Evolutionary conservation across 2,888 invertebrate species (phyloP), one percentile per base, ranked within the genome.

Genomic region (Epistrophella euchroma): DNA sequence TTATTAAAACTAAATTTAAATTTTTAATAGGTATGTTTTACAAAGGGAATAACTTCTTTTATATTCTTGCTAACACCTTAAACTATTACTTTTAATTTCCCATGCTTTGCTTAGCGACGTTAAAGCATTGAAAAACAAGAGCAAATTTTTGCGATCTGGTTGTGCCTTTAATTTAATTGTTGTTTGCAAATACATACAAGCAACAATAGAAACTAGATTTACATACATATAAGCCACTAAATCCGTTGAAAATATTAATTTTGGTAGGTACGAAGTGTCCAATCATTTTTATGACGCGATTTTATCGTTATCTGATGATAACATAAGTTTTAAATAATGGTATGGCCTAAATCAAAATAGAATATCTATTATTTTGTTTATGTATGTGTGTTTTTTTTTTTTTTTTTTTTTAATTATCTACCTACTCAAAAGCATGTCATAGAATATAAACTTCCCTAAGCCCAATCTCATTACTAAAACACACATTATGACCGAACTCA

Each of bases 301-400:
- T 56, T 11, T 22, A 64, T 52, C 15, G 55, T 55, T 79, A 72
- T 72, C 64, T 60, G 15, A 19, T 15, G 74, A 80, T 74, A 60
- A 50, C 28, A 40, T 9, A 79, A 19, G 37, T 32, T 32, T 15
- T 56, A 32, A 35, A 17, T 35, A 35, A 35, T 35, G 6, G 11
- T 35, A 56, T 2, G 19, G 9, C 56, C 32, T 56, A n/a, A n/a
- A 52, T 52, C 28, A 9, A 28, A 52, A 52, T 25, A 25, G 52
- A 52, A 25, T 25, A 52, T 28, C 25, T 3, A 3, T 3, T 25
- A 13, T 0, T 19, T 22, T 50, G 11, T 19, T 1, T 47, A 19
- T 25, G 3, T 40, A 25, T 4, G 6, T 19, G n/a, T 40, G 0
- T 22, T 0, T 13, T 5, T 35, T 17, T 10, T 47, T 66, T 47